A percentile compares a stretch with the other conserved stretches of the same genome.
Evolutionary conservation across 2,797 vertebrate species (phyloP).

Genomic region (Lacerta viridis): DNA sequence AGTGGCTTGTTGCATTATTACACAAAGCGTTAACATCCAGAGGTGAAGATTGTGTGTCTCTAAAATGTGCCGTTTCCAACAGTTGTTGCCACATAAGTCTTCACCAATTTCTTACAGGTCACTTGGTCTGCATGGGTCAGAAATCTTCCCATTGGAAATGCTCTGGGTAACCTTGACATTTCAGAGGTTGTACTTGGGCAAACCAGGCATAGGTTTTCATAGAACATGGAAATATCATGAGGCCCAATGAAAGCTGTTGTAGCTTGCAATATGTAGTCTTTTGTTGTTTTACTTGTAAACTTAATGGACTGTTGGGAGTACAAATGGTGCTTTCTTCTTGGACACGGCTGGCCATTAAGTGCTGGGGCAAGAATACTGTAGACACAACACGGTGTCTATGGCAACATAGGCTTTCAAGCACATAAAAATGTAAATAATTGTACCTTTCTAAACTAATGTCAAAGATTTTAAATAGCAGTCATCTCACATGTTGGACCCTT

Average conservation of each 20-base stretch:
- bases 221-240: not conserved
- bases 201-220: not conserved
- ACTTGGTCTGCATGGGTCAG: not conserved
- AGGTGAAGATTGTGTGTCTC: no score
- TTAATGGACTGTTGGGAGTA: not conserved
- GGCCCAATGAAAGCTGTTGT: not conserved
- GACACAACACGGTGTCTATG: not conserved
- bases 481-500: not conserved
- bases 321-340: conserved; percentile 29
- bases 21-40: no score
- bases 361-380: not conserved
- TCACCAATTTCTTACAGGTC: not conserved
- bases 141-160: not conserved
- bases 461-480: not conserved
- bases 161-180: not conserved
- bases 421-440: conserved; percentile 28
- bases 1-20: not conserved
- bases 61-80: not conserved
- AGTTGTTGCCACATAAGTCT: not conserved
- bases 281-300: conserved; percentile 33
- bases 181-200: not conserved
- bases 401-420: conserved; percentile 21
- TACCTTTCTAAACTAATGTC: conserved; percentile 13
- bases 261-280: not conserved
- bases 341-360: conserved; percentile 3